Percentiles rank a stretch among this genome's conserved stretches.
Conservation (phyloP, 2,797 vertebrate species). For the Gorsachius magnificus region DNA sequence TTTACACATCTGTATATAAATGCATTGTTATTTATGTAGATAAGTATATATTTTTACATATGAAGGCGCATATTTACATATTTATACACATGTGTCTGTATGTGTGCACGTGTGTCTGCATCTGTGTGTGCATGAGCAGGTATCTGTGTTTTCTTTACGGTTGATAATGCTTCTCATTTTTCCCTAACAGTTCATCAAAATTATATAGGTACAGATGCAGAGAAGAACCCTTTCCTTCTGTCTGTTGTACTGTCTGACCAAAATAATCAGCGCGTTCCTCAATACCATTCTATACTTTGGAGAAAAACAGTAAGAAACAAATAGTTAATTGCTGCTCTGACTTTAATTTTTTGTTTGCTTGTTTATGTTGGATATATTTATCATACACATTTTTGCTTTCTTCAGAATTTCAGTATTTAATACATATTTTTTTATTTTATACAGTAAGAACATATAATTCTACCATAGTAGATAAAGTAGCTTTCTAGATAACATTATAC, state of each 20-base stretch:
- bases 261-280: slow-evolving; percentile 95
- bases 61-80: not conserved
- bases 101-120: not conserved
- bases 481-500: not conserved
- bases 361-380: not conserved
- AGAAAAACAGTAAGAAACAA: slow-evolving; percentile 89
- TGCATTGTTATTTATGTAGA: not conserved
- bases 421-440: not conserved
- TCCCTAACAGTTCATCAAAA: slow-evolving; percentile 92
- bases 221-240: slow-evolving; percentile 97
- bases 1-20: not conserved
- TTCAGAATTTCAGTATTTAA: not conserved
- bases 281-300: slow-evolving; percentile 97
- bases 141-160: not conserved
- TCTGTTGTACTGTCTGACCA: slow-evolving; percentile 97
- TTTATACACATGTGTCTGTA: not conserved
- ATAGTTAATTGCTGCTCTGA: not conserved
- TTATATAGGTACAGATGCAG: slow-evolving; percentile 93
- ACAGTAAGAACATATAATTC: not conserved
- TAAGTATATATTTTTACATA: not conserved
- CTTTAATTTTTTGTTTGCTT: not conserved
- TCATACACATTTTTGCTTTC: not conserved
- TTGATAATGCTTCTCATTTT: not conserved
- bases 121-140: rapidly evolving
- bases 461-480: not conserved